phyloP scores from a whole-genome alignment of 2,797 vertebrate genomes.

The Labroides dimidiatus region DNA sequence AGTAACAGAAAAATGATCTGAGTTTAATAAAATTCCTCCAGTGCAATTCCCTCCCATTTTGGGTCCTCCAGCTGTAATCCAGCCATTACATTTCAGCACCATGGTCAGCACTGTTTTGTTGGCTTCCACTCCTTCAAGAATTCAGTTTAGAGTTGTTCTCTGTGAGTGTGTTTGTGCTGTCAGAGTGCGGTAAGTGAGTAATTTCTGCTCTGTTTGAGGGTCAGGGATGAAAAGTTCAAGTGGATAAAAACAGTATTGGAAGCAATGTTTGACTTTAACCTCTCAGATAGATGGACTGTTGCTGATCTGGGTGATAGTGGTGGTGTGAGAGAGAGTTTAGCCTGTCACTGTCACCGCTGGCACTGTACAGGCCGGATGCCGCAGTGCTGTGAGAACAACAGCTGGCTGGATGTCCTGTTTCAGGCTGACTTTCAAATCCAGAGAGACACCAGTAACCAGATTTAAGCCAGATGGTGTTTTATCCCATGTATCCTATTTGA shows the following conservation, averaged over 20 bases:
- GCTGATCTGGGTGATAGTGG: constrained; percentile 8
- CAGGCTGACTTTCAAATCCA: constrained; percentile 73
- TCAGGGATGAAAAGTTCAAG: constrained; percentile 47
- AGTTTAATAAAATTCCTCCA: neutral
- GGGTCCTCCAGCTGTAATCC: constrained; percentile 15
- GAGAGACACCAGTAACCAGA: constrained; percentile 53
- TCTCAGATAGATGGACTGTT: constrained; percentile 14
- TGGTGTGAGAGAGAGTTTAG: constrained; percentile 10
- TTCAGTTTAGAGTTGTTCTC: constrained; percentile 7
- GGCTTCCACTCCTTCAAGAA: constrained; percentile 2
- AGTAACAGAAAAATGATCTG: neutral
- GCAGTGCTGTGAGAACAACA: constrained; percentile 62
- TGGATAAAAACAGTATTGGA: constrained; percentile 41
- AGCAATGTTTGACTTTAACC: constrained; percentile 18
- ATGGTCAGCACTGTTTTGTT: constrained; percentile 33
- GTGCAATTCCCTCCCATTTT: no score
- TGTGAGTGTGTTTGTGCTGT: constrained; percentile 29
- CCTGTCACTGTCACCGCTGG: constrained; percentile 28
- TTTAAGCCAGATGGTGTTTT: constrained; percentile 75
- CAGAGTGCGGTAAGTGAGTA: constrained; percentile 29
- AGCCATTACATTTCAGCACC: constrained; percentile 39
- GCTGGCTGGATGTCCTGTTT: constrained; percentile 71
- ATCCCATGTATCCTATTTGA: constrained; percentile 48
- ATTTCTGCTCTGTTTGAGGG: constrained; percentile 18
- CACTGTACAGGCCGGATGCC: constrained; percentile 29